Conservation (phyloP, 2,888 invertebrate species). For the Ophioninae sp. region DNA sequence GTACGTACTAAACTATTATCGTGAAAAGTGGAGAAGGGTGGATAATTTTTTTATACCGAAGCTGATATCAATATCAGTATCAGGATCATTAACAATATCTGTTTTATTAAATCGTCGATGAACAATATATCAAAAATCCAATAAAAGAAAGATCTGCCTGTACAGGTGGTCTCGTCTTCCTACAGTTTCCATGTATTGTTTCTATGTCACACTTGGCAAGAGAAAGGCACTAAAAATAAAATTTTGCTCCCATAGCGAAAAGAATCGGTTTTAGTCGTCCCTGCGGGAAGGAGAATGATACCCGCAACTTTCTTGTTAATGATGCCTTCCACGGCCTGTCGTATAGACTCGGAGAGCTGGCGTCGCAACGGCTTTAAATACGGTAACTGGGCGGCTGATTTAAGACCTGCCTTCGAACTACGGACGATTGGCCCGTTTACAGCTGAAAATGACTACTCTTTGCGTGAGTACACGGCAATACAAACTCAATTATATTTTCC, state of each 20-base stretch:
- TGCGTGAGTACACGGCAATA: conserved; percentile 25
- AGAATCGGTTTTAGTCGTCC: background rate
- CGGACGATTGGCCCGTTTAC: conserved; percentile 34
- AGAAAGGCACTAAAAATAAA: background rate
- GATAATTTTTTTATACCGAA: background rate
- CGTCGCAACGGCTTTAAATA: background rate
- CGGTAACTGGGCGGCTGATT: background rate
- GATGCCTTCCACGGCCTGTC: conserved; percentile 5
- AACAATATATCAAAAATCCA: too few species aligned
- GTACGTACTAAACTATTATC: conserved; percentile 18
- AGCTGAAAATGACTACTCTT: conserved; percentile 33
- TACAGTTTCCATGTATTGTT: too few species aligned
- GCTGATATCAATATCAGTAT: too few species aligned
- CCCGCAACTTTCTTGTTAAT: background rate
- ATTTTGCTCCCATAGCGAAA: background rate
- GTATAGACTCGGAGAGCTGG: background rate
- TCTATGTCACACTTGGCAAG: background rate
- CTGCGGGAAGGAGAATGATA: background rate
- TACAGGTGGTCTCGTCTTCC: too few species aligned
- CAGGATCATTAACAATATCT: too few species aligned
- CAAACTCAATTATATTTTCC: background rate
- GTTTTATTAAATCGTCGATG: too few species aligned
- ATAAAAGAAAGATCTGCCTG: too few species aligned
- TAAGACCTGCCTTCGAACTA: background rate
- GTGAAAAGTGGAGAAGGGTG: background rate